Conservation (phyloP, 2,113 vertebrate species). For the Phyllopteryx taeniolatus region DNA sequence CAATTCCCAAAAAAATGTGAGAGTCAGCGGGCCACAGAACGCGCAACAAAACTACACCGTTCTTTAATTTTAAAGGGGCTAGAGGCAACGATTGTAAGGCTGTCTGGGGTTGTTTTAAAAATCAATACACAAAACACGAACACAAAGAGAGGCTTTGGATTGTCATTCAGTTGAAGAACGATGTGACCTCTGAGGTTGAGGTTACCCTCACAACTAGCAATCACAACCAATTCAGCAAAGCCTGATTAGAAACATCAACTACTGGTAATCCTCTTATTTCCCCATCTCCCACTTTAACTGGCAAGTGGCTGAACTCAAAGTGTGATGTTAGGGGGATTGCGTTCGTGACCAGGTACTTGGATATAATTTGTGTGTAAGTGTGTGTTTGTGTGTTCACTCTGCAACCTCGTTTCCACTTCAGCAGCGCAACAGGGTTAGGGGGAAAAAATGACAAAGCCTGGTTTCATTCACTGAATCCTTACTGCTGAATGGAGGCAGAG, state of each 20-base stretch:
- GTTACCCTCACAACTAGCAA: conserved; percentile 36
- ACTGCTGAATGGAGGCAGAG: conserved; percentile 11
- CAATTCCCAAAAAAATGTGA: conserved; percentile 29
- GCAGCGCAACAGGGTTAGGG: conserved; percentile 24
- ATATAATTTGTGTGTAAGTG: conserved; percentile 19
- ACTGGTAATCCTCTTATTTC: conserved; percentile 59
- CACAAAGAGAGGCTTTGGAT: not conserved
- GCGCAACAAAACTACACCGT: not conserved
- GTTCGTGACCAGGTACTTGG: conserved; percentile 21
- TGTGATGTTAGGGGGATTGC: conserved; percentile 13
- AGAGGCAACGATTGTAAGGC: not conserved
- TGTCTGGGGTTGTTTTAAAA: not conserved
- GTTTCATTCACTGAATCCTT: conserved; percentile 54
- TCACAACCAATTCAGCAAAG: conserved; percentile 33
- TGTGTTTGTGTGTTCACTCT: not conserved
- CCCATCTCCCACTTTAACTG: conserved; percentile 39
- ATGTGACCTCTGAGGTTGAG: conserved; percentile 41
- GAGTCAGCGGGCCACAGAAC: conserved; percentile 27
- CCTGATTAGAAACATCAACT: conserved; percentile 50
- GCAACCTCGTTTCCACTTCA: conserved; percentile 31
- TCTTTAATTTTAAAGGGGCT: conserved; percentile 13
- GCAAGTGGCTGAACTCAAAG: conserved; percentile 30
- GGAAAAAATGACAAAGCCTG: conserved; percentile 12
- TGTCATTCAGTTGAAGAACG: conserved; percentile 16
- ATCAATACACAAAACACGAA: conserved; percentile 19